Conservation (phyloP, 2,113 vertebrate species). For the Mixornis gularis region DNA sequence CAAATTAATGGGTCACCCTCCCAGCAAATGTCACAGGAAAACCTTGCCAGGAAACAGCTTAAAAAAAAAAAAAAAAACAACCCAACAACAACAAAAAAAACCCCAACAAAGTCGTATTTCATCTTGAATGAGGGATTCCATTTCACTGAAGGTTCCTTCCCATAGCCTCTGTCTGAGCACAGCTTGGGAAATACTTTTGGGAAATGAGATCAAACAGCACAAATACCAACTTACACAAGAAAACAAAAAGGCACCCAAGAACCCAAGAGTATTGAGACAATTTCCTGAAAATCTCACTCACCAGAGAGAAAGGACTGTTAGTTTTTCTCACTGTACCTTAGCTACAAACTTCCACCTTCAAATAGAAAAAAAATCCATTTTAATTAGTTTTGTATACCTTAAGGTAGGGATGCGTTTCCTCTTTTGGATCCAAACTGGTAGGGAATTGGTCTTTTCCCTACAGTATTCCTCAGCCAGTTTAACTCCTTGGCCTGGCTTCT, state of each 20-base stretch:
- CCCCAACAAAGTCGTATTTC: background rate
- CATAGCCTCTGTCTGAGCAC: background rate
- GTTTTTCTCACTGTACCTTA: background rate
- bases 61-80: no score
- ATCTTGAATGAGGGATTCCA: conserved; percentile 24
- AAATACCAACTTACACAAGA: background rate
- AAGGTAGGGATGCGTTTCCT: background rate
- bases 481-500: background rate
- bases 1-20: conserved; percentile 45
- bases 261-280: background rate
- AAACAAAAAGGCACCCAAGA: background rate
- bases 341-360: background rate
- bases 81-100: background rate
- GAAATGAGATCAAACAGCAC: conserved; percentile 20
- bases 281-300: background rate
- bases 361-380: background rate
- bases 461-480: background rate
- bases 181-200: conserved; percentile 35
- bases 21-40: conserved; percentile 39
- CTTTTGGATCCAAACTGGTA: background rate
- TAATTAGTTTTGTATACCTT: background rate
- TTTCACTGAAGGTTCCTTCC: conserved; percentile 31
- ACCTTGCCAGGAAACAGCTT: conserved; percentile 37
- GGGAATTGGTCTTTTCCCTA: background rate
- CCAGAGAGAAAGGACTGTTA: background rate